Conservation (phyloP, 2,888 invertebrate genomes). For the Cordilura impudica region DNA sequence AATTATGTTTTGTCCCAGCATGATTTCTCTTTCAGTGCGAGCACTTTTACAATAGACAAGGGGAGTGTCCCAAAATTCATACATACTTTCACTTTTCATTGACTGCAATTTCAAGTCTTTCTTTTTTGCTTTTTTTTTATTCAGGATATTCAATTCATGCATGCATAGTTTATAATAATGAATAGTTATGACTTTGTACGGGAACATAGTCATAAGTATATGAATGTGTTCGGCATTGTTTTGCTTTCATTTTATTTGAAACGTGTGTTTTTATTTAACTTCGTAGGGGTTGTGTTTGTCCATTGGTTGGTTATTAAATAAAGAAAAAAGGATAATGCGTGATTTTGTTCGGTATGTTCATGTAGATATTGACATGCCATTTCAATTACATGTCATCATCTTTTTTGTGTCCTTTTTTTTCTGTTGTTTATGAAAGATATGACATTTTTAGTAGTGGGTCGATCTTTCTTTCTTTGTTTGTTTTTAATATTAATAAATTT, state of each 20-base stretch:
- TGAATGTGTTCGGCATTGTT: constrained; percentile 9
- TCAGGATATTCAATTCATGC: constrained; percentile 30
- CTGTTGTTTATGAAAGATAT: constrained; percentile 43
- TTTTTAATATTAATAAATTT: constrained; percentile 62
- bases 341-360: constrained; percentile 62
- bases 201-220: constrained; percentile 24
- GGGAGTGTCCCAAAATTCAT: constrained; percentile 44
- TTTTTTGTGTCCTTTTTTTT: constrained; percentile 21
- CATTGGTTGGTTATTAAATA: constrained; percentile 43
- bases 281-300: constrained; percentile 57
- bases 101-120: constrained; percentile 34
- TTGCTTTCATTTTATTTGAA: constrained; percentile 38
- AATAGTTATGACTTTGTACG: constrained; percentile 63
- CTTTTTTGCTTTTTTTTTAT: constrained; percentile 19
- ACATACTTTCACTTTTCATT: constrained; percentile 53
- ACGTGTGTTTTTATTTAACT: constrained; percentile 64
- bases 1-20: constrained; percentile 58
- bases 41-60: neutral
- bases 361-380: constrained; percentile 57
- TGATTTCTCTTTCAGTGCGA: constrained; percentile 31
- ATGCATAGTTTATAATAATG: constrained; percentile 62
- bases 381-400: constrained; percentile 61
- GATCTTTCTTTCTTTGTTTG: too few relatives aligned
- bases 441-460: constrained; percentile 60
- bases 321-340: constrained; percentile 64